Percentiles rank a stretch among this genome's conserved stretches.
phyloP scores from a whole-genome alignment of 2,888 invertebrate genomes.

The Oxycera nigricornis region DNA sequence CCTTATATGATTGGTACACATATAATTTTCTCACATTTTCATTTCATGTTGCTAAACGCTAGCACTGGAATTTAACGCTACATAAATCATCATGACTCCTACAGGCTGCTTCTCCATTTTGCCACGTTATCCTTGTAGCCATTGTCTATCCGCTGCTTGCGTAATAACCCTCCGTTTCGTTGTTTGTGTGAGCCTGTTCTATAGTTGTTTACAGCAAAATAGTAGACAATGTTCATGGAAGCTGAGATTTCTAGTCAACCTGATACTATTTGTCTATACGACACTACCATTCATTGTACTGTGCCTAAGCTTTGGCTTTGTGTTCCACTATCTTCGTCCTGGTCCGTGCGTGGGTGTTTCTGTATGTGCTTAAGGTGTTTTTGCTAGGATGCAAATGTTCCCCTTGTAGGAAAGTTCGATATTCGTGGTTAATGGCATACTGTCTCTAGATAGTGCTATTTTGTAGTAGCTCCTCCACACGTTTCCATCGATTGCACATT shows the following conservation, averaged over 20 bases:
- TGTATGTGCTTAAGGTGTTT: not conserved
- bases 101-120: conserved; percentile 48
- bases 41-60: conserved; percentile 50
- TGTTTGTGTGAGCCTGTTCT: not conserved
- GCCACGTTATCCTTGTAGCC: conserved; percentile 15
- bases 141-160: not conserved
- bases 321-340: not conserved
- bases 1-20: not conserved
- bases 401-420: not conserved
- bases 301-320: not conserved
- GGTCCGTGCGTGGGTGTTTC: not conserved
- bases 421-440: conserved; percentile 15
- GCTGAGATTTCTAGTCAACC: conserved; percentile 24
- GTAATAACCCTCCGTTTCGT: not conserved
- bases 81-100: conserved; percentile 51
- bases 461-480: not conserved
- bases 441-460: not conserved
- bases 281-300: not conserved
- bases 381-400: conserved; percentile 15
- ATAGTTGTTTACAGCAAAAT: not conserved
- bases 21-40: conserved; percentile 40
- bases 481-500: not conserved
- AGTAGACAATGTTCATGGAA: not conserved
- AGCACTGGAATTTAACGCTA: conserved; percentile 51
- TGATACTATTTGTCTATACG: conserved; percentile 23